phyloP scores from a whole-genome alignment of 2,113 vertebrate genomes.

The Pyrgilauda ruficollis region DNA sequence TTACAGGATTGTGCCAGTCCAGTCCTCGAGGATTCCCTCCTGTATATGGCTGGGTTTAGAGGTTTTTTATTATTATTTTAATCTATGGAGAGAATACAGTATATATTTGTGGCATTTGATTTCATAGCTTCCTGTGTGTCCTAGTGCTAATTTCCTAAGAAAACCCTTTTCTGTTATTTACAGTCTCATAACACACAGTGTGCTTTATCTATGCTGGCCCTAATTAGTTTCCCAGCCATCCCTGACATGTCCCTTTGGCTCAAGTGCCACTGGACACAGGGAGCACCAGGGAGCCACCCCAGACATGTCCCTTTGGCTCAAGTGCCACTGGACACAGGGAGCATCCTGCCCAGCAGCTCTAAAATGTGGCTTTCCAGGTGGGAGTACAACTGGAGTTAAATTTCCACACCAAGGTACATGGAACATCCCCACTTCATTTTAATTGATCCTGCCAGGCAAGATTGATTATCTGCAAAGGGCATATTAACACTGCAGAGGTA shows the following conservation, averaged over 20 bases:
- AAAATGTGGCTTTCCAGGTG: background rate
- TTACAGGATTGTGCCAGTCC: conserved; percentile 61
- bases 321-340: background rate
- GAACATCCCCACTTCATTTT: conserved; percentile 14
- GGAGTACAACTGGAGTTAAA: background rate
- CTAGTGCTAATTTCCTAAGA: conserved; percentile 51
- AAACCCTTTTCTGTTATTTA: conserved; percentile 59
- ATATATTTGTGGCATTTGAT: conserved; percentile 23
- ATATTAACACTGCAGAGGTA: background rate
- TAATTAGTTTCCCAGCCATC: conserved; percentile 38
- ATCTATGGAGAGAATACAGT: conserved; percentile 14
- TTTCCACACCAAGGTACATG: background rate
- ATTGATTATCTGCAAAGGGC: conserved; percentile 40
- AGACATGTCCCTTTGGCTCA: accelerated
- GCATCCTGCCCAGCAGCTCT: background rate
- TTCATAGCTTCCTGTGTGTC: conserved; percentile 40
- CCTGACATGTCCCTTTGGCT: accelerated
- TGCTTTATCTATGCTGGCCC: conserved; percentile 20
- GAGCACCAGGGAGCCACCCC: background rate
- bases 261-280: background rate
- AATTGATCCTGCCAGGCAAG: conserved; percentile 56
- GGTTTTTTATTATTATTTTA: conserved; percentile 39
- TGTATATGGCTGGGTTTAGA: background rate
- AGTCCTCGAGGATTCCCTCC: conserved; percentile 55
- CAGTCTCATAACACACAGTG: conserved; percentile 16